Evolutionary conservation across 2,888 invertebrate genomes (phyloP), one percentile per base, ranked within the genome.

Genomic region (Dendrolimus houi): DNA sequence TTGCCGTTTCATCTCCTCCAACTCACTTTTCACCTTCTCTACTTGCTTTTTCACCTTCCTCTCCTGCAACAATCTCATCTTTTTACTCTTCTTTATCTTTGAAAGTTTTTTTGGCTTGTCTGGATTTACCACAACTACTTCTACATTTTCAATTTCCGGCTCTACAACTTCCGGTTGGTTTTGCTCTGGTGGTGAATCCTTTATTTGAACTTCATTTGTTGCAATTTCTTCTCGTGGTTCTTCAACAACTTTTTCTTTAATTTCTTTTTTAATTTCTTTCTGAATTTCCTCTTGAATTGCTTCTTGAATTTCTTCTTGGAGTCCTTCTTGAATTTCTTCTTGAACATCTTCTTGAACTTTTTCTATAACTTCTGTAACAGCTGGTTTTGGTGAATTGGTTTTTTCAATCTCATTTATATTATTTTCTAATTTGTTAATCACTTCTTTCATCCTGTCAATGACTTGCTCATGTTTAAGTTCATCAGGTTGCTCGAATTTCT

Each of bases 381-480:
- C 71, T 1, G 62, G 57, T 58, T 70, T 76, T 0, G 78, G 75
- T 1, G 74, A 71, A 54, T 61, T 59, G 0, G 64, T 58, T 52
- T 69, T 72, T 56, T 73, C 75, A 2, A 65, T 66, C 57, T 79
- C 67, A 57, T 70, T 79, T 41, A 87, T 66, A 54, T 84, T 82
- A 52, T 72, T 83, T 65, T 89, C 88, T 40, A 89, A 65, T 75
- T 88, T 89, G 54, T 72, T 81, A 53, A 88, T 88, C 0, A 72
- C 87, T 68, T 87, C 85, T 68, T 86, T 87, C 52, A 89, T 88
- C 66, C 81, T 80, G 62, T 83, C 83, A 52, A 89, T 80, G 0
- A 84, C 87, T 67, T 81, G 76, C 61, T 80, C 82, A 41, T 87
- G 84, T 56, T 75, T 75, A 3, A 65, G 68, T 1, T 75, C 75